Evolutionary conservation across 2,113 vertebrate species (phyloP).

Genomic region (Struthidea cinerea): DNA sequence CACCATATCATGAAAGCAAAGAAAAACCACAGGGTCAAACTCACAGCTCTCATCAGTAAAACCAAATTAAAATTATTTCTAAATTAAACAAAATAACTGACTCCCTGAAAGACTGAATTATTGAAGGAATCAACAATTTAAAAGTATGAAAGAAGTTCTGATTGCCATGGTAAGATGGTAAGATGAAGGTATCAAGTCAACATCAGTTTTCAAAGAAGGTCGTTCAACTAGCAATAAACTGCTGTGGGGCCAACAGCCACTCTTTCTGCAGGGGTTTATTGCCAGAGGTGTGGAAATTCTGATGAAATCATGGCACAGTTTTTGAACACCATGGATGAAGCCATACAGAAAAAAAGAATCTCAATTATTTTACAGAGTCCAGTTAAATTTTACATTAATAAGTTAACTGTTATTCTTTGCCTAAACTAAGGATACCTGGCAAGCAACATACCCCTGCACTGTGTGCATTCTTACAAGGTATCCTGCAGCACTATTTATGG

Average conservation of each 20-base stretch:
- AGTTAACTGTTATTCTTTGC: neutral
- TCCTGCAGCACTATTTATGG: neutral
- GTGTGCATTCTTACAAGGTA: neutral
- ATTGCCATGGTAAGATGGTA: neutral
- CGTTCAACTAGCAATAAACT: neutral
- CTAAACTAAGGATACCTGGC: neutral
- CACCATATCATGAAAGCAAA: neutral
- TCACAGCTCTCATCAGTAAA: neutral
- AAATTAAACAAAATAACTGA: neutral
- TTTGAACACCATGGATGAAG: neutral
- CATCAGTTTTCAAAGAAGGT: neutral
- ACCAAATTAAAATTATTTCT: neutral
- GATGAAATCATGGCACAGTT: neutral
- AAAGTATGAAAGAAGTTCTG: neutral
- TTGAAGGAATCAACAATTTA: neutral
- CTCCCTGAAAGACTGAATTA: neutral
- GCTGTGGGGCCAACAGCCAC: neutral
- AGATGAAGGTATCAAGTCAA: neutral
- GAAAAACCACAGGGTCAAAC: neutral
- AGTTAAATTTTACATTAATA: neutral
- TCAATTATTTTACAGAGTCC: neutral
- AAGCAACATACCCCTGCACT: neutral
- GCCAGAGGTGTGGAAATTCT: neutral
- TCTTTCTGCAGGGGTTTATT: neutral
- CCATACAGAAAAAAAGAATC: neutral